Percentiles rank a stretch among this genome's conserved stretches.
Evolutionary conservation across 2,888 invertebrate genomes (phyloP).

Genomic region (Kryphioiulus occultus): DNA sequence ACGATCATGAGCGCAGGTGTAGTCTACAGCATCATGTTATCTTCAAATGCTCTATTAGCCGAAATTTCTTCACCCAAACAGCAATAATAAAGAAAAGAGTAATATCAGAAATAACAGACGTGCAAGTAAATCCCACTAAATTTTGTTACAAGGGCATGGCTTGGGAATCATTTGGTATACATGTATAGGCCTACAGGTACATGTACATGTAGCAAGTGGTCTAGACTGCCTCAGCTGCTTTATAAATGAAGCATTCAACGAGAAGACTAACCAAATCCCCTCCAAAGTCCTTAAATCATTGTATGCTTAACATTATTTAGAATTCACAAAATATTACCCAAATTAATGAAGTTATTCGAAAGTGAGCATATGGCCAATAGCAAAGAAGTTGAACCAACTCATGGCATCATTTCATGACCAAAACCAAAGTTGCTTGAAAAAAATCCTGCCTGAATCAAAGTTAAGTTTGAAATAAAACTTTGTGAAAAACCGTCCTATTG

Average conservation of each 20-base stretch:
- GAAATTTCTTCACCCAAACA: neutral
- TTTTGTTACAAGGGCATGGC: neutral
- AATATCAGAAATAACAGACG: slow-evolving; percentile 20
- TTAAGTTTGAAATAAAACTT: too few relatives aligned
- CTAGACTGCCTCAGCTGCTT: neutral
- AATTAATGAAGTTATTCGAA: too few relatives aligned
- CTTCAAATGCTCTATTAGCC: slow-evolving; percentile 11
- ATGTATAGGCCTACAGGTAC: too few relatives aligned
- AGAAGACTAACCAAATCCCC: neutral
- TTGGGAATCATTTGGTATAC: too few relatives aligned
- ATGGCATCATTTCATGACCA: too few relatives aligned
- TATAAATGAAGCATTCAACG: neutral
- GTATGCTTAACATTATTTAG: too few relatives aligned
- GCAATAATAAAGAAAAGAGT: slow-evolving; percentile 18
- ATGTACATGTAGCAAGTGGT: neutral
- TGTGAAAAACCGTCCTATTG: too few relatives aligned
- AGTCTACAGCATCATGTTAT: neutral
- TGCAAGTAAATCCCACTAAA: neutral
- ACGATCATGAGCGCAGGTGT: neutral
- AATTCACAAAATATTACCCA: too few relatives aligned
- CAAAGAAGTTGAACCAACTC: too few relatives aligned
- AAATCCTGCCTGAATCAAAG: too few relatives aligned
- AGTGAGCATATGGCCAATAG: too few relatives aligned
- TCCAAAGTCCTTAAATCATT: neutral
- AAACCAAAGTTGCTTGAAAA: too few relatives aligned